Evolutionary conservation across 1,140 invertebrate species (phyloP), one percentile per base, ranked within the genome.

Genomic region (Chironomus tepperi): DNA sequence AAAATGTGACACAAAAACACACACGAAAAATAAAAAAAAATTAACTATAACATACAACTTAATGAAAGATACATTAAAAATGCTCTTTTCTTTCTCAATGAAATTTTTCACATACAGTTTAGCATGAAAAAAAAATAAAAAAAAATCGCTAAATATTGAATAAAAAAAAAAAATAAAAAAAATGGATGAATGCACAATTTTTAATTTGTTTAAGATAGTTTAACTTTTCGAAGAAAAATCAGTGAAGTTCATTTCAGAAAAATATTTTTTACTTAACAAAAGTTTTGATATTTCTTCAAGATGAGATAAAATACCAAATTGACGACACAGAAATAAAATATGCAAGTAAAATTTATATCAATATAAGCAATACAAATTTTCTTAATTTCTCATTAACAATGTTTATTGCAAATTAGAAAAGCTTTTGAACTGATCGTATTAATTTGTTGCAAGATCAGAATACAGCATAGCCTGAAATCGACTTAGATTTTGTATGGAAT

Each of bases 271-370:
- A 34, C 24, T 34, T 34, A 34, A 34, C n/a, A 34, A 2, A 2
- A 34, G 24, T 34, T 34, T 34, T 34, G 24, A 34, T 34, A 34
- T 34, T 34, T 34, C 24, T 34, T 34, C 24, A 34, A 34, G 24
- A 34, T 34, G 24, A 34, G 24, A 34, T 34, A 34, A 34, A 34
- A 34, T 34, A 34, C 24, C 24, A 1, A 2, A 34, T 34, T 34
- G 24, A 34, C 24, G 24, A 34, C 24, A 34, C 24, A 34, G 24
- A 34, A 1, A 34, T 34, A 9, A 47, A 47, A 57, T 57, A 57
- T 57, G 47, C 47, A 57, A 57, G 47, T 57, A 57, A 57, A 57
- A 57, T 57, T 57, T 57, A 57, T 34, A 57, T 57, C 47, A n/a
- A 57, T 1, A 57, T 57, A 57, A 57, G 47, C 47, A 57, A 57